Base-by-base conservation (phyloP, 1,140 invertebrate species). In the Ephestia elutella region DNA sequence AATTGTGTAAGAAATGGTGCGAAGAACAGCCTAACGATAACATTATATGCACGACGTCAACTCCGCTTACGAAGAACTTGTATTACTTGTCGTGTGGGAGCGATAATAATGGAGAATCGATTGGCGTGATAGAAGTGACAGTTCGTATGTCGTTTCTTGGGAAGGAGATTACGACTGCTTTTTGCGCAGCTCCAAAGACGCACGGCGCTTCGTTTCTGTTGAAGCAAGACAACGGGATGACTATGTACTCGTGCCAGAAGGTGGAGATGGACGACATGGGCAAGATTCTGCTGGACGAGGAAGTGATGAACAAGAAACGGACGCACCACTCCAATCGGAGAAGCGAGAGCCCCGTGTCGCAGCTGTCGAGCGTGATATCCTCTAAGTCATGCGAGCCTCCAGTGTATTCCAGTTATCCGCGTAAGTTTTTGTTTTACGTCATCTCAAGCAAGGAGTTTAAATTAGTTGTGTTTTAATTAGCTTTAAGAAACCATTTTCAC, bases 181-280 rank as follows among this genome's bases (percentile, higher is more conserved):
- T 82, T 62, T 73, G 70, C 56, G 63, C 77, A 5, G 66, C 73
- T 9, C 75, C 79, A 8, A 84, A 78, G 65, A 60, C 71, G 3
- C 71, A 77, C 20, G 77, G 73, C 28, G 75, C 79, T 11, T 78
- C 79, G 20, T 66, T 73, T 49, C 60, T 86, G 4, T 60, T 68
- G 18, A 85, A 87, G 59, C 71, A 82, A 50, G 78, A 84, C 25
- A 75, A 85, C 51, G 85, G 83, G 10, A 85, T 87, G 70, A 72
- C 76, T 9, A 75, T 87, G 70, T 87, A 81, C 25, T 75, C 85
- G 3, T 85, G 83, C 59, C 83, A 86, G 17, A 80, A 84, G 62
- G 85, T 87, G 10, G 85, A 87, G 73, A 81, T 87, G 80, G 80
- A 87, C 53, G 74, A 73, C 18, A 73, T 80, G 17, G 85, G 85